Percentiles rank a stretch among this genome's conserved stretches.
phyloP scores from a whole-genome alignment of 2,797 vertebrate genomes.

The Chanos chanos region DNA sequence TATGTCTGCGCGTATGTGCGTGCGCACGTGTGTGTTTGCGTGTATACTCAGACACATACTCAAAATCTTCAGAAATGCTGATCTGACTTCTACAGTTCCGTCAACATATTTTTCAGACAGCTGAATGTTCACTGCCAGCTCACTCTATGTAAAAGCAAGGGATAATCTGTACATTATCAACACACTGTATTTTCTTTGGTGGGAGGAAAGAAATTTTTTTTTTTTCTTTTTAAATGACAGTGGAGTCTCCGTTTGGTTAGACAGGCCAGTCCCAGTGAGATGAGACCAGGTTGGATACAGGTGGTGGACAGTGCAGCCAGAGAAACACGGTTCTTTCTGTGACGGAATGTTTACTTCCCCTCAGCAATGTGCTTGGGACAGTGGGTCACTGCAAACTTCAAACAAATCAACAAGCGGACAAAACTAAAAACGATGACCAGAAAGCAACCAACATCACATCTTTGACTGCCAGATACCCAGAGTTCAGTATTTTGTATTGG shows the following conservation, averaged over 20 bases:
- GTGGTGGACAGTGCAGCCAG: conserved; percentile 57
- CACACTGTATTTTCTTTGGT: conserved; percentile 70
- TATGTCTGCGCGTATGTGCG: too few relatives aligned
- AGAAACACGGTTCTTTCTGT: conserved; percentile 17
- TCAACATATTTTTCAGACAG: not conserved
- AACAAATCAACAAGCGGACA: conserved; percentile 39
- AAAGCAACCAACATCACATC: conserved; percentile 51
- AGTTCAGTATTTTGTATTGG: conserved; percentile 28
- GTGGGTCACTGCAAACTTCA: conserved; percentile 2
- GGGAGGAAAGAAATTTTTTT: conserved; percentile 56
- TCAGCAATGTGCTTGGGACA: conserved; percentile 13
- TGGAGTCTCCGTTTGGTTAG: conserved; percentile 25
- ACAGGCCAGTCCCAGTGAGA: conserved; percentile 32
- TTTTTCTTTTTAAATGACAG: conserved; percentile 43
- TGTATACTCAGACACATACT: too few relatives aligned
- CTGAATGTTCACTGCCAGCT: conserved; percentile 14
- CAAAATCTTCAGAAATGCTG: too few relatives aligned
- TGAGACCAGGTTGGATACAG: conserved; percentile 23
- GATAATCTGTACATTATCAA: conserved; percentile 49
- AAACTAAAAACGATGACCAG: too few relatives aligned
- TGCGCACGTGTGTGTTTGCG: too few relatives aligned
- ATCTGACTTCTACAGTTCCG: not conserved
- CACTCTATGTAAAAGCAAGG: conserved; percentile 16
- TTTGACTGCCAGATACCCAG: conserved; percentile 47
- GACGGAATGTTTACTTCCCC: conserved; percentile 39